These are phyloP conservation scores for Pseudochaenichthys georgianus DNA, from an alignment of 2,797 vertebrate species.

Conservation along the genomic window DNA sequence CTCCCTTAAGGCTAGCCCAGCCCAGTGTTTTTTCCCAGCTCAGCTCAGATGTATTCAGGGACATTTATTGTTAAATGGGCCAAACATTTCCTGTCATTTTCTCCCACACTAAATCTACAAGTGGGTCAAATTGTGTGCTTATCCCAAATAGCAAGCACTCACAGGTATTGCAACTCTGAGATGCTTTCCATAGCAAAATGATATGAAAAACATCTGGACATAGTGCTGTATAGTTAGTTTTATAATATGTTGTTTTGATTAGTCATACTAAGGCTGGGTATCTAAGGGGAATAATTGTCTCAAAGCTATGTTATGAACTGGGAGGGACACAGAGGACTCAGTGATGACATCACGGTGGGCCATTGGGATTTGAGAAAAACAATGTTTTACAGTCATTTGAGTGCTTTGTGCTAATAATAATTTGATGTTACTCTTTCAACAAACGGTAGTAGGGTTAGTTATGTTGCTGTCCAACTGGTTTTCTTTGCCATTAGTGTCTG, in stretches of 20 bases:
- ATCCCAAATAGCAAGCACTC: conserved; percentile 59
- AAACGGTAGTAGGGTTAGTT: not conserved
- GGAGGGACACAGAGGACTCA: conserved; percentile 55
- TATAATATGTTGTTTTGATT: conserved; percentile 61
- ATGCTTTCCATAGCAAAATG: not conserved
- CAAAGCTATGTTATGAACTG: conserved; percentile 58
- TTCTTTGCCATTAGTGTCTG: conserved; percentile 5
- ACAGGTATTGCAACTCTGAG: conserved; percentile 35
- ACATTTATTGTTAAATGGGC: conserved; percentile 80
- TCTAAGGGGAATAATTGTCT: conserved; percentile 68
- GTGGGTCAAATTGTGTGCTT: conserved; percentile 53
- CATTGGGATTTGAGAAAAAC: conserved; percentile 50
- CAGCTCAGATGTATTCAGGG: conserved; percentile 65
- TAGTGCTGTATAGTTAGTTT: conserved; percentile 36
- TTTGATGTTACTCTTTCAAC: not conserved
- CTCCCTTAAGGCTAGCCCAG: conserved; percentile 50
- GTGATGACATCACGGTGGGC: conserved; percentile 60
- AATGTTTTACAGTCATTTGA: conserved; percentile 31
- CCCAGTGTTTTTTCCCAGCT: conserved; percentile 42
- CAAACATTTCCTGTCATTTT: conserved; percentile 82
- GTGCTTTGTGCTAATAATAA: conserved; percentile 22
- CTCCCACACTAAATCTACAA: conserved; percentile 71
- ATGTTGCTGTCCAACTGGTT: conserved; percentile 1
- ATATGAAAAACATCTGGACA: conserved; percentile 26
- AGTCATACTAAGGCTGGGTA: conserved; percentile 58